Base-by-base conservation (phyloP, 2,113 vertebrate genomes). In the Cynocephalus volans region DNA sequence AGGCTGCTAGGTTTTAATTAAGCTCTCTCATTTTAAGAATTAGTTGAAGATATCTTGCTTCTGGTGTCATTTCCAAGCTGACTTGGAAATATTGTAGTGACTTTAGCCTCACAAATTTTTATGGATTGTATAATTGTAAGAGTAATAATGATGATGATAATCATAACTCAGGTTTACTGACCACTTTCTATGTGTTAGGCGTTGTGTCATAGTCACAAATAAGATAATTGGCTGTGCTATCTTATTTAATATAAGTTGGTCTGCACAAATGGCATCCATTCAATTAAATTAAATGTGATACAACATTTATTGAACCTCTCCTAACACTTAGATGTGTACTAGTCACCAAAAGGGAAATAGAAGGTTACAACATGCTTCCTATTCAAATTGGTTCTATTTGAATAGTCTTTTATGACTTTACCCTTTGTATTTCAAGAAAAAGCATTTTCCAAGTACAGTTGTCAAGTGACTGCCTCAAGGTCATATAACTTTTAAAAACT, bases 1-100 rank as follows among this genome's bases (percentile, higher is more conserved):
- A 67, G 14, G 18, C 26, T 92, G 18, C 23, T 93, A 67, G 31
- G 2, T 87, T 90, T 89, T 95, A 96, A 93, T 83, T 87, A 90
- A 88, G 33, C 41, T 67, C 9, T 77, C 70, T 88, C 50, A 88
- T 88, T 62, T 92, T 94, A 64, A 69, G 65, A 48, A 75, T 91
- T 93, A 69, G 23, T 67, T 5, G 60, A 65, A 60, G 19, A 79
- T 24, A 88, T 67, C 64, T 93, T 81, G 26, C 56, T 23, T 67
- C 50, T 70, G 75, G 26, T 36, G 65, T 67, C 12, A 67, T 82
- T 93, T 95, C 75, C 48, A 90, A 82, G 92, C 26, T 86, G 41
- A 69, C 56, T 70, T 88, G 24, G 8, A 82, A 77, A 65, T 73
- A 88, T 65, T 94, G 54, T 60, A 77, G 36, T 81, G 33, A 72